A percentile compares a stretch with the other conserved stretches of the same genome.
These are phyloP conservation scores for Euphysa ruthae DNA, from an alignment of 30 jellyfish, hydroid and myxozoan species.

Conservation along the genomic window DNA sequence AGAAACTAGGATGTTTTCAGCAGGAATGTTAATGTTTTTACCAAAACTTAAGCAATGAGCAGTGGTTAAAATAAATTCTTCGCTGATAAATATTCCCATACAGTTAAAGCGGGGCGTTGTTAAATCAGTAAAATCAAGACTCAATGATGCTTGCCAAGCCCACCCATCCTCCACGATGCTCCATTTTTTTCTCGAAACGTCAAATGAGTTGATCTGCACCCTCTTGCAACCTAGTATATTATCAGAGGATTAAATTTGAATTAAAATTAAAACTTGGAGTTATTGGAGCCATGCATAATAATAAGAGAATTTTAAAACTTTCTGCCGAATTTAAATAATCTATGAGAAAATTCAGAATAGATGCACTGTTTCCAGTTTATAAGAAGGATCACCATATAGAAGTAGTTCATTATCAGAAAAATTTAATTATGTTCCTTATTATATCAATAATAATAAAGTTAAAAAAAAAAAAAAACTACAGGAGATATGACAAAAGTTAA, in stretches of 20 bases:
- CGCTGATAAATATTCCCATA: conserved; percentile 61
- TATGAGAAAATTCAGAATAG: not conserved
- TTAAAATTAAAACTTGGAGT: not conserved
- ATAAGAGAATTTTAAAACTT: not conserved
- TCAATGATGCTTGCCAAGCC: conserved; percentile 42
- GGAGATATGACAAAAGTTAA: no score
- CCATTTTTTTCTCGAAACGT: not conserved
- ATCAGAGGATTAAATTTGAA: not conserved
- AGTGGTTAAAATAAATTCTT: conserved; percentile 45
- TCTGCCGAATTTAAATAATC: not conserved
- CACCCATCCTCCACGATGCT: conserved; percentile 20
- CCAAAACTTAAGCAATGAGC: conserved; percentile 68
- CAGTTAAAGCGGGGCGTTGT: conserved; percentile 37
- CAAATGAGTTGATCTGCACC: not conserved
- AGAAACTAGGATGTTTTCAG: conserved; percentile 5
- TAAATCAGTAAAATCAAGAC: conserved; percentile 15
- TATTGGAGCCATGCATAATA: not conserved
- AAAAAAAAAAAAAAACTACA: no score
- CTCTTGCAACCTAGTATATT: conserved; percentile 21
- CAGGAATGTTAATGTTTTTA: not conserved
- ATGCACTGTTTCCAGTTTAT: not conserved
- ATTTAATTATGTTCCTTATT: no score
- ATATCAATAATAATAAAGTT: no score
- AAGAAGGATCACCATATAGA: no score
- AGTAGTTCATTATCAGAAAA: no score